Base-by-base conservation (phyloP, 2,113 vertebrate species). In the Dicentrarchus labrax region DNA sequence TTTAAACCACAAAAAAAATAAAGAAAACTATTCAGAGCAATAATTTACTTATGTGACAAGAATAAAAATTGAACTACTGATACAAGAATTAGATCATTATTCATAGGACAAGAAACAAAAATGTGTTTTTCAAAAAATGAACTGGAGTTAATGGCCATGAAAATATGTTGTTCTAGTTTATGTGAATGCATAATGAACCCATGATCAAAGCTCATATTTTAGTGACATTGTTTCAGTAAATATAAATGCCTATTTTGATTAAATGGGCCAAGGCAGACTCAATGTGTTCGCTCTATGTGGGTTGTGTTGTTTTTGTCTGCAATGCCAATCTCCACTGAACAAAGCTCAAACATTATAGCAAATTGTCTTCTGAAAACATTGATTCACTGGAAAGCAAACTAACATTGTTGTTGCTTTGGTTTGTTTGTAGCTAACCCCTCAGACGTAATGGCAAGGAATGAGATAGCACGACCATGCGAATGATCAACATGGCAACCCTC, bases 191-290 rank as follows among this genome's bases (percentile, higher is more conserved):
- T 80, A 80, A 70, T 77, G 66, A 73, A 70, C 10, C 51, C 13
- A 60, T 68, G 78, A 89, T 81, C 51, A 86, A 82, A 85, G 66
- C 78, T 60, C 41, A 84, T 24, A 56, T 50, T 47, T 48, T 24
- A 53, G 62, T 48, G 47, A 54, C 47, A 84, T 24, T 78, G 72
- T 74, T 89, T 78, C 47, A 36, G 60, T 76, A 59, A 71, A 84
- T 22, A 85, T 8, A 39, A 45, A 43, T 60, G 16, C 22, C 19
- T 74, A 66, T 69, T 50, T 68, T 69, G 6, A 64, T 41, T 50
- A 79, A 84, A 69, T 68, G 65, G 73, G 75, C 78, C 70, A 87
- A 85, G 67, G 78, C 62, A 39, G 19, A 41, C 21, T 60, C 12
- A 47, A 3, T 72, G 19, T 21, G 41, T 64, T 43, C 5, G 53